Conservation (phyloP, 1,140 invertebrate genomes). For the Caenorhabditis latens region DNA sequence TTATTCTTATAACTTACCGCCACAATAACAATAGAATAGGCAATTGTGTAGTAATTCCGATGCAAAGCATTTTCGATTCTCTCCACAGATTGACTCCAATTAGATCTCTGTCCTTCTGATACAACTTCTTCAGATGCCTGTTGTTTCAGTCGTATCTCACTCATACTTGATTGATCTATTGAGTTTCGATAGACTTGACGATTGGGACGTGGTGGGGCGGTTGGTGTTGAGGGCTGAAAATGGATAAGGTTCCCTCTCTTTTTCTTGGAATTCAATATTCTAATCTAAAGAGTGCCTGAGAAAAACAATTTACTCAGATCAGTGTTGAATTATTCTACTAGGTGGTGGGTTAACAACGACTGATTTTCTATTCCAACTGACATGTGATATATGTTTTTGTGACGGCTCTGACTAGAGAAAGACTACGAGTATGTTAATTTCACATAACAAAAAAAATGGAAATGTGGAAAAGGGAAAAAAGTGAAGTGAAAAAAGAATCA, state of each 20-base stretch:
- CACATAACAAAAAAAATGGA: not conserved
- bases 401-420: not conserved
- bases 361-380: not conserved
- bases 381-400: constrained; percentile 17
- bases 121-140: constrained; percentile 28
- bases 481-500: too few relatives aligned
- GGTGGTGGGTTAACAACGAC: not conserved
- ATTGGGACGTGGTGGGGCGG: constrained; percentile 33
- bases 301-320: not conserved
- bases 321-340: not conserved
- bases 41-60: constrained; percentile 60
- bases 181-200: constrained; percentile 19
- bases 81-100: constrained; percentile 49
- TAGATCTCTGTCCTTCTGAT: constrained; percentile 42
- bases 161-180: constrained; percentile 19
- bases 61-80: constrained; percentile 52
- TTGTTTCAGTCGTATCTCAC: not conserved
- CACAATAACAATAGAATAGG: constrained; percentile 57
- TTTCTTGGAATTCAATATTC: not conserved
- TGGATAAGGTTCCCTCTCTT: too few relatives aligned
- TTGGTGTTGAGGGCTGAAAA: constrained; percentile 23
- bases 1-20: too few relatives aligned
- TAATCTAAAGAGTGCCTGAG: not conserved
- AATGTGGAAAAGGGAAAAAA: not conserved
- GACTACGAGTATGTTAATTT: constrained; percentile 28